phyloP scores from a whole-genome alignment of 2,113 vertebrate species.

The Apteryx mantelli region DNA sequence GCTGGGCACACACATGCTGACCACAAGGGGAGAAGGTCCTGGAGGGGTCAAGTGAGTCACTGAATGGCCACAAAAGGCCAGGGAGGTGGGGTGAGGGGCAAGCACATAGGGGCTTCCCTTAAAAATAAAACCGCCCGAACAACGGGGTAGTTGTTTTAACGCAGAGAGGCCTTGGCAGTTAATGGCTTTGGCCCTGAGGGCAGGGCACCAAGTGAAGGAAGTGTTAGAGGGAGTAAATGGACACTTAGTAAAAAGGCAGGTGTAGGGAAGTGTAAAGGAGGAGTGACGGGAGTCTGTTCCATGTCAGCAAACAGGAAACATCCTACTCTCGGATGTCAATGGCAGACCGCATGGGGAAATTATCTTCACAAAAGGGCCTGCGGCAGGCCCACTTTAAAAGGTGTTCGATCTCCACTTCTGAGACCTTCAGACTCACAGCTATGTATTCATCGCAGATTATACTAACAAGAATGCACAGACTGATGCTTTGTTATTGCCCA shows the following conservation, averaged over 20 bases:
- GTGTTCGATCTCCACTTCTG: slow-evolving; percentile 19
- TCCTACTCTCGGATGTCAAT: slow-evolving; percentile 6
- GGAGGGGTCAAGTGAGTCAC: slow-evolving; percentile 74
- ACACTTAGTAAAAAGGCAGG: slow-evolving; percentile 68
- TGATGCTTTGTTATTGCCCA: not conserved
- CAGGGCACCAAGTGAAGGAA: not conserved
- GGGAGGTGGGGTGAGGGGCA: slow-evolving; percentile 47
- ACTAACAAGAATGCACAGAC: not conserved
- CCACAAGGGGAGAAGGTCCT: slow-evolving; percentile 55
- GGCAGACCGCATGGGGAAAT: not conserved
- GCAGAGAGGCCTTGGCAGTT: slow-evolving; percentile 31
- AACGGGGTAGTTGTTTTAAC: slow-evolving; percentile 70
- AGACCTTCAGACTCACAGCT: not conserved
- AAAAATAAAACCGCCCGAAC: not conserved
- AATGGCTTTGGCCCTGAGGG: slow-evolving; percentile 73
- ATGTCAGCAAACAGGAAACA: slow-evolving; percentile 60
- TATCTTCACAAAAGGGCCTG: slow-evolving; percentile 54
- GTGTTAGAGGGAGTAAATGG: slow-evolving; percentile 33
- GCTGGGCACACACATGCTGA: slow-evolving; percentile 67
- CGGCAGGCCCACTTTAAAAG: not conserved
- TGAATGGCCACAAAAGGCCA: slow-evolving; percentile 74
- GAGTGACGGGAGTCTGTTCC: slow-evolving; percentile 56
- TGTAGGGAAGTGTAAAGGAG: slow-evolving; percentile 30
- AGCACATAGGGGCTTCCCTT: slow-evolving; percentile 11
- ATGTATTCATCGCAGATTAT: not conserved